Evolutionary conservation across 2,113 vertebrate species (phyloP), one percentile per base, ranked within the genome.

Genomic region (Crotalus viridis): DNA sequence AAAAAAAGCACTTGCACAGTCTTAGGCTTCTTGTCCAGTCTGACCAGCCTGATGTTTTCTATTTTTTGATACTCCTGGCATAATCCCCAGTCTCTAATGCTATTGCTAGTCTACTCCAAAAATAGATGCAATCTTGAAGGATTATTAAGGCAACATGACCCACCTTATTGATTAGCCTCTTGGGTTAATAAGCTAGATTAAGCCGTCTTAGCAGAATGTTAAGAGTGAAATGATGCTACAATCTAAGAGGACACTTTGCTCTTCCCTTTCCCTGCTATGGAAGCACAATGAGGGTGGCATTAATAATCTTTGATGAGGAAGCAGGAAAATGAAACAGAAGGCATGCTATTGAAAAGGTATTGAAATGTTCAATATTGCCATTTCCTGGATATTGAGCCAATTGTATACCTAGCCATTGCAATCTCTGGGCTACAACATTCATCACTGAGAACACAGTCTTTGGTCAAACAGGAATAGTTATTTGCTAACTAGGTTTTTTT

Each of bases 391-490:
- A 52, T 87, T 8, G 69, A 92, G 19, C 24, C 33, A 43, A 56
- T 89, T 81, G 51, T 56, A 39, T 93, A 96, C 90, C 94, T 89
- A 92, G 21, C 92, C 90, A 94, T 85, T 90, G 48, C 39, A 88
- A 88, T 96, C 93, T 90, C 90, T 94, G 94, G 21, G 54, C 96
- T 95, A 94, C 69, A 95, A 97, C 96, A 96, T 92, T 24, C 89
- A 87, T 97, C 96, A 94, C 91, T 61, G 17, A 85, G 94, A 95
- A 93, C 89, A 88, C 64, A 81, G 93, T 93, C 93, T 95, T 90
- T 95, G 94, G 93, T 95, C 90, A 93, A 96, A 93, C 93, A 94
- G 96, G 95, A 95, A 95, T 94, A 96, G 94, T 96, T 96, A 96
- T 96, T 96, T 96, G 96, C 96, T 95, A 96, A 95, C 51, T 95